A percentile compares a stretch with the other conserved stretches of the same genome.
phyloP scores from a whole-genome alignment of 2,888 invertebrate species.

The Drosophila longiperda region DNA sequence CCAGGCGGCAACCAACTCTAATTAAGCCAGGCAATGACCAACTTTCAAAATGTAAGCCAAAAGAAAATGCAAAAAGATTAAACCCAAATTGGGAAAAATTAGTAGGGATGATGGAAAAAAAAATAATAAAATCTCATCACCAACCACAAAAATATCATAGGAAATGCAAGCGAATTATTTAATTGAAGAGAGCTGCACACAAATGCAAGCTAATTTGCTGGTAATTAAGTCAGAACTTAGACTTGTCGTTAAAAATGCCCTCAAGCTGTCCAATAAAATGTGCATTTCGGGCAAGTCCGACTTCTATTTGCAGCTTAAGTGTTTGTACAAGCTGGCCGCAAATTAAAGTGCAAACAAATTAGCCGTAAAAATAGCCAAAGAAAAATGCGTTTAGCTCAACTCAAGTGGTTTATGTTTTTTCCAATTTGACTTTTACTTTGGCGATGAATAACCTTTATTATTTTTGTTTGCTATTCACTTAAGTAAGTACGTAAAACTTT shows the following conservation, averaged over 20 bases:
- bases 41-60: conserved; percentile 40
- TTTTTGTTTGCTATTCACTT: not conserved
- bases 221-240: conserved; percentile 55
- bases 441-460: conserved; percentile 9
- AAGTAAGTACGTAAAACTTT: conserved; percentile 1
- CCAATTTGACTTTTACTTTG: conserved; percentile 31
- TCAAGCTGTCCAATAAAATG: conserved; percentile 48
- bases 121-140: conserved; percentile 25
- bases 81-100: conserved; percentile 7
- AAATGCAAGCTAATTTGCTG: conserved; percentile 58
- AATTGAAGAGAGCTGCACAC: conserved; percentile 58
- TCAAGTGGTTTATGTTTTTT: conserved; percentile 32
- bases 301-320: conserved; percentile 33
- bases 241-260: conserved; percentile 51
- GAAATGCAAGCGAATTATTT: conserved; percentile 54
- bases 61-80: conserved; percentile 10
- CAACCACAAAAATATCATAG: not conserved
- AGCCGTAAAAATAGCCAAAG: conserved; percentile 51
- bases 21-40: conserved; percentile 68
- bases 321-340: conserved; percentile 41
- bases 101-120: conserved; percentile 14
- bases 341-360: conserved; percentile 74
- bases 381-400: conserved; percentile 50
- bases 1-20: conserved; percentile 53
- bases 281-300: conserved; percentile 21